Evolutionary conservation across 2,113 vertebrate species (phyloP).

Genomic region (Stegostoma tigrinum): DNA sequence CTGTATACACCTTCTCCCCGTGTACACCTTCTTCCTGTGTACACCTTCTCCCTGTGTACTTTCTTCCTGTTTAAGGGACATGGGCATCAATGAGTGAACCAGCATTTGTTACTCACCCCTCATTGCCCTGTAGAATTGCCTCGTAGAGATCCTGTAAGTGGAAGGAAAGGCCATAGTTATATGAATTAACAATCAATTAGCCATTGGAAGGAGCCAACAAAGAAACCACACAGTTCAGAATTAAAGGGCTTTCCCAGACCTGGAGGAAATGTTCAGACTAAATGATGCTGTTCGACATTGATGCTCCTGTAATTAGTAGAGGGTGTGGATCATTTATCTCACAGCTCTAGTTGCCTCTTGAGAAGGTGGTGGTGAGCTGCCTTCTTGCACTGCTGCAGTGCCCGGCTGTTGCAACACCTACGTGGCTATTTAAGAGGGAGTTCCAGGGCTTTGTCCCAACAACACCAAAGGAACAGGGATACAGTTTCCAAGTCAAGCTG

Average conservation of each 20-base stretch:
- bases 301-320: neutral
- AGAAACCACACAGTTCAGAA: neutral
- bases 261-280: neutral
- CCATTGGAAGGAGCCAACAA: neutral
- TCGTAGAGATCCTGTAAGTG: neutral
- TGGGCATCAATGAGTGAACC: neutral
- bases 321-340: neutral
- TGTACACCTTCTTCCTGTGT: neutral
- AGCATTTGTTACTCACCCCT: neutral
- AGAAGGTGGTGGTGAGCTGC: neutral
- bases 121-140: neutral
- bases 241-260: neutral
- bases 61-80: neutral
- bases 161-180: neutral
- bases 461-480: neutral
- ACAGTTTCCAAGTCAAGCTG: neutral
- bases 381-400: neutral
- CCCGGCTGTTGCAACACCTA: neutral
- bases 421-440: neutral
- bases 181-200: neutral
- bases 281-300: neutral
- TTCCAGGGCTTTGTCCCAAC: neutral
- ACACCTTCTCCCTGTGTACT: neutral
- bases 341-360: neutral
- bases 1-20: too few relatives aligned